Conservation (phyloP, 2,888 invertebrate genomes). For the Ptychoptera contaminata region DNA sequence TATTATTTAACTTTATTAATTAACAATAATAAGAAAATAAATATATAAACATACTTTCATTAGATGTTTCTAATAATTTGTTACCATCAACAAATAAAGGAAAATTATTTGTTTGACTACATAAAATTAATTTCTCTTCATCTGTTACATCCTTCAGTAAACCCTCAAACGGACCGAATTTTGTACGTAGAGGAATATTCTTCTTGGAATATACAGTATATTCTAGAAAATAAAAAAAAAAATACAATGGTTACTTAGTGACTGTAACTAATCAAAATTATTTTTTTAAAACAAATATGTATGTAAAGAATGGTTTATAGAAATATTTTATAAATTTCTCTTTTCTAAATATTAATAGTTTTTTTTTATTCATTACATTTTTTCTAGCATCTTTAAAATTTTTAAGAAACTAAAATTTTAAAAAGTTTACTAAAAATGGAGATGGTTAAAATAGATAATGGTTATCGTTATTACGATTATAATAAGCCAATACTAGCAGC, state of each 20-base stretch:
- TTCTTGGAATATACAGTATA: slow-evolving; percentile 15
- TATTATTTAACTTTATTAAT: slow-evolving; percentile 6
- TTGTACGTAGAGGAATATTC: slow-evolving; percentile 14
- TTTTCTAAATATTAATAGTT: no score
- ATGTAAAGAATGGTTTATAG: no score
- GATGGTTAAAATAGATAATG: slow-evolving; percentile 1
- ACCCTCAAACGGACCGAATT: slow-evolving; percentile 19
- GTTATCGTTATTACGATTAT: slow-evolving; percentile 16
- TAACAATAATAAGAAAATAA: slow-evolving; percentile 1
- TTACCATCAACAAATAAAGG: slow-evolving; percentile 14
- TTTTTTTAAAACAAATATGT: no score
- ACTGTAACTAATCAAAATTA: no score
- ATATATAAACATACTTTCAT: slow-evolving; percentile 37
- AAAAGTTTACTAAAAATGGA: no score
- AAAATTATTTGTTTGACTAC: slow-evolving; percentile 11
- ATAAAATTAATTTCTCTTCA: not conserved
- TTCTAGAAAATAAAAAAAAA: slow-evolving; percentile 10
- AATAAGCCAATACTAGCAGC: slow-evolving; percentile 16
- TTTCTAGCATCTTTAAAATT: no score
- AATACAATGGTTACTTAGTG: not conserved
- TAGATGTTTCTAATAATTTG: slow-evolving; percentile 37
- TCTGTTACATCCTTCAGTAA: slow-evolving; percentile 5
- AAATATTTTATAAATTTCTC: no score
- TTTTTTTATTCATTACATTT: no score
- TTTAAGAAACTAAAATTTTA: no score